Evolutionary conservation across 2,888 invertebrate genomes (phyloP), one percentile per base, ranked within the genome.

Genomic region (Epistrophella euchroma): DNA sequence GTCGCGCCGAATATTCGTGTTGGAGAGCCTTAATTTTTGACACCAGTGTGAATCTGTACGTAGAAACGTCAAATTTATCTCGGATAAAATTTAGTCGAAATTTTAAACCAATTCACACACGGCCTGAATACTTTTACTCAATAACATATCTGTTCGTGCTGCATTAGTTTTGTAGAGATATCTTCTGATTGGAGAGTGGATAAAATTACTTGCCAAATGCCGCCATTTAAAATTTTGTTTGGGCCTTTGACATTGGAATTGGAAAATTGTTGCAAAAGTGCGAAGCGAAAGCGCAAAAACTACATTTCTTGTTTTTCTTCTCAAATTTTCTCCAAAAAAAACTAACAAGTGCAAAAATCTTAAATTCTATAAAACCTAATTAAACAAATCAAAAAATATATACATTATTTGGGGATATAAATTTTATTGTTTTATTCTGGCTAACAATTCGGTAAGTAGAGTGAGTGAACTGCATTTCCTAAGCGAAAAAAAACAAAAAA

Each of bases 221-320:
- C 85, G 88, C 88, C 88, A 88, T 88, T 88, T 88, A 86, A 73
- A 78, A 85, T 81, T 84, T 87, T 88, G 88, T 88, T 88, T 88
- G 82, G 86, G 74, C 71, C 85, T 88, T 88, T 88, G 88, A 88
- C 88, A 88, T 88, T 88, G 88, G 87, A 80, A 88, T 88, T 88
- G 88, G 87, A 80, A 88, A 84, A 87, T 88, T 88, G 88, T 88
- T 88, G 85, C 88, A 87, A 88, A 88, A 87, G 83, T 87, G 75
- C 75, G 55, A 87, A 85, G 76, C 84, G 73, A 85, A 85, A 86
- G 82, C 86, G 82, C 82, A 78, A 82, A 82, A 72, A 40, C 56
- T 76, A 75, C 52, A 45, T 58, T 80, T 40, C 55, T 43, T 60
- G 47, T 58, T 71, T 71, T 77, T 71, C 70, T 52, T 47, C 37